Conservation (phyloP, 2,797 vertebrate species). For the Rhynchonycteris naso region DNA sequence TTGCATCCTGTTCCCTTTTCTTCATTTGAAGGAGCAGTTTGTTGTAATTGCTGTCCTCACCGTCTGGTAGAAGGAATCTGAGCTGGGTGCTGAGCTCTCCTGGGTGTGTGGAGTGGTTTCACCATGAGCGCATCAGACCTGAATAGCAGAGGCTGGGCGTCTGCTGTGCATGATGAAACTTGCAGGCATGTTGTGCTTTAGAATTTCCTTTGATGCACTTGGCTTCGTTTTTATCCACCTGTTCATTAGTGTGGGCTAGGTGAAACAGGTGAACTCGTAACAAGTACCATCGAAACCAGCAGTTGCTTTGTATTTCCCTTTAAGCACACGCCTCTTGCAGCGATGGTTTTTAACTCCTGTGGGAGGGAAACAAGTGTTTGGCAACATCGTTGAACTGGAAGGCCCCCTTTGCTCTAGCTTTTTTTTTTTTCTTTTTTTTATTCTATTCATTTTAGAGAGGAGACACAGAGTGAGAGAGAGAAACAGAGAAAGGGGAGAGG, state of each 20-base stretch:
- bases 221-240: conserved; percentile 87
- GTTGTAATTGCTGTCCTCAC: neutral
- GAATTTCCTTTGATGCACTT: conserved; percentile 86
- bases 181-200: conserved; percentile 83
- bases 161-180: conserved; percentile 84
- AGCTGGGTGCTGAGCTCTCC: neutral
- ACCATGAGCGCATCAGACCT: conserved; percentile 84
- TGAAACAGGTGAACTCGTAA: conserved; percentile 88
- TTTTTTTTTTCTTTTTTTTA: too few species aligned
- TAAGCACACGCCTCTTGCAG: conserved; percentile 70
- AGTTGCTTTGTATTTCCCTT: conserved; percentile 79
- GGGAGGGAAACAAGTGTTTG: conserved; percentile 16
- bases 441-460: too few species aligned
- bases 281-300: conserved; percentile 87
- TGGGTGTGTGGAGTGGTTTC: conserved; percentile 73
- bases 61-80: conserved; percentile 34
- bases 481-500: too few species aligned
- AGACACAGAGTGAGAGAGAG: too few species aligned
- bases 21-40: neutral
- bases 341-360: neutral
- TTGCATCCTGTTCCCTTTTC: neutral
- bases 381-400: conserved; percentile 2
- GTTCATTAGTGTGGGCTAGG: conserved; percentile 88
- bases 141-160: conserved; percentile 79
- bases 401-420: neutral